Evolutionary conservation across 2,797 vertebrate species (phyloP).

Genomic region (Bradypus variegatus): DNA sequence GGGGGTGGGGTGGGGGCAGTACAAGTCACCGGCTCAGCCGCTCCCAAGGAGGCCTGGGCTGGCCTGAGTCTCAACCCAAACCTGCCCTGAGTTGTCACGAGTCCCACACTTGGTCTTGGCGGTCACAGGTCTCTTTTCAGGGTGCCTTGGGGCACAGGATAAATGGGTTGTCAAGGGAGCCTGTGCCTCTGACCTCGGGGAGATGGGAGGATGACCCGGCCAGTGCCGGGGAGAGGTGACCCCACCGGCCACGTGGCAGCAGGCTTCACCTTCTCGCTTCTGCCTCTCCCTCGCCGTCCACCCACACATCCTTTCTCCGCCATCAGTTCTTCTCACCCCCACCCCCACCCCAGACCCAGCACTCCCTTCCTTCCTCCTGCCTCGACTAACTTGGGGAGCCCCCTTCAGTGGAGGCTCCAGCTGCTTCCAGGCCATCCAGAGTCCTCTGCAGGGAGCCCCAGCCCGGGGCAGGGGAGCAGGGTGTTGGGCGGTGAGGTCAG

Average conservation of each 20-base stretch:
- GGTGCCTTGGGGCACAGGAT: not conserved
- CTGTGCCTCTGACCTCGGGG: not conserved
- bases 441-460: not conserved
- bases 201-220: not conserved
- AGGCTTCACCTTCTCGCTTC: not conserved
- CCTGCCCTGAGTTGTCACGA: not conserved
- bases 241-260: not conserved
- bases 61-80: rapidly evolving
- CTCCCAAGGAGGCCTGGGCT: not conserved
- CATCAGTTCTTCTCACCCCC: not conserved
- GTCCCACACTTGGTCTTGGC: not conserved
- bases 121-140: not conserved
- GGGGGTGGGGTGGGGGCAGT: too few species aligned
- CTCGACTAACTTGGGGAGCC: too few species aligned
- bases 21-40: not conserved
- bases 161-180: not conserved
- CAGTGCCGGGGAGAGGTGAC: not conserved
- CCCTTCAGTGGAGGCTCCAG: too few species aligned
- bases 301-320: too few species aligned
- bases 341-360: not conserved
- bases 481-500: not conserved
- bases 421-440: not conserved
- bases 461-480: too few species aligned
- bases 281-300: not conserved
- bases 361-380: not conserved